phyloP scores from a whole-genome alignment of 2,888 invertebrate species.

The Actias luna region DNA sequence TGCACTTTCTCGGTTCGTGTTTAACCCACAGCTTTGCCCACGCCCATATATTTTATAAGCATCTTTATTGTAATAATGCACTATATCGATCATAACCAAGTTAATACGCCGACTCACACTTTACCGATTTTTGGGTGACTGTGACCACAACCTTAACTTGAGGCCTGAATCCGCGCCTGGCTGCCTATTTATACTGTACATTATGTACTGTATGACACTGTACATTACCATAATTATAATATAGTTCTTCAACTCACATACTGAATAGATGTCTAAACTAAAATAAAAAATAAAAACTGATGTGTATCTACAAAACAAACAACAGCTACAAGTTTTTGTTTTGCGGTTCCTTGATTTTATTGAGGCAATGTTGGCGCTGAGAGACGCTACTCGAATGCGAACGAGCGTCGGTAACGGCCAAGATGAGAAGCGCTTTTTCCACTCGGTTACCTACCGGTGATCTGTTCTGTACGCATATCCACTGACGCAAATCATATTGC shows the following conservation, averaged over 20 bases:
- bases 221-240: not conserved
- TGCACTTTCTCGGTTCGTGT: too few species aligned
- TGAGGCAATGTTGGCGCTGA: conserved; percentile 24
- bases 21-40: too few species aligned
- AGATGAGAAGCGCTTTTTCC: conserved; percentile 80
- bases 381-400: conserved; percentile 58
- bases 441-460: conserved; percentile 79
- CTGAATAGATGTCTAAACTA: not conserved
- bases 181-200: too few species aligned
- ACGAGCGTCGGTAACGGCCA: conserved; percentile 55
- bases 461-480: conserved; percentile 78
- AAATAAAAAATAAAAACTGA: not conserved
- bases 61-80: too few species aligned
- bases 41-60: too few species aligned
- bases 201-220: not conserved
- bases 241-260: not conserved
- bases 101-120: too few species aligned
- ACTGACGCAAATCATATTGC: conserved; percentile 82
- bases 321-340: not conserved
- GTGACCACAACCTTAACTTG: too few species aligned
- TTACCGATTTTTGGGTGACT: too few species aligned
- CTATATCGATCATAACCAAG: too few species aligned
- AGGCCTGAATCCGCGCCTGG: too few species aligned
- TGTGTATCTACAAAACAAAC: not conserved
- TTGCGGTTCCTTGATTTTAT: conserved; percentile 13